phyloP scores from a whole-genome alignment of 2,888 invertebrate genomes.

The Lasioglossum villosulum region DNA sequence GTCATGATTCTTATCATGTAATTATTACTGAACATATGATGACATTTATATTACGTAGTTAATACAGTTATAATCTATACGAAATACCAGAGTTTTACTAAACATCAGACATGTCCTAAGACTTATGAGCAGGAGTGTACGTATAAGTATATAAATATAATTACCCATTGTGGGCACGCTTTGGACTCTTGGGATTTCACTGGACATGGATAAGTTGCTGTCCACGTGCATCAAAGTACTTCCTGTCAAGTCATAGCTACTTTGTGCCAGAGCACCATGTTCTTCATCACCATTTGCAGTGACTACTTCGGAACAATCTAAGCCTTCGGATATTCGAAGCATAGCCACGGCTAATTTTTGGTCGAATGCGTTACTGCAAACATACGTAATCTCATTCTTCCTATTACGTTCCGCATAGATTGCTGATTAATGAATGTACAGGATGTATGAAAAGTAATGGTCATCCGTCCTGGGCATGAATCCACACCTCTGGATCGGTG shows the following conservation, averaged over 20 bases:
- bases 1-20: no score
- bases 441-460: no score
- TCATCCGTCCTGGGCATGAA: no score
- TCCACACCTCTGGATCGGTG: no score
- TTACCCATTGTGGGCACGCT: slow-evolving; percentile 79
- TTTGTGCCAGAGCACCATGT: slow-evolving; percentile 78
- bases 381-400: slow-evolving; percentile 38
- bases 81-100: no score
- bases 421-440: no score
- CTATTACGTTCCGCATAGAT: not conserved
- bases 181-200: slow-evolving; percentile 81
- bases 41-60: no score
- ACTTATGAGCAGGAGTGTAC: not conserved
- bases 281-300: slow-evolving; percentile 79
- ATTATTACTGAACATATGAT: no score
- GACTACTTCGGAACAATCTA: slow-evolving; percentile 89
- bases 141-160: not conserved
- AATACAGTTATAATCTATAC: no score
- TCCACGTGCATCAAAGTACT: slow-evolving; percentile 83
- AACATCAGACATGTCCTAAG: no score
- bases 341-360: slow-evolving; percentile 96
- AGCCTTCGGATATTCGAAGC: slow-evolving; percentile 92
- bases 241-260: slow-evolving; percentile 81
- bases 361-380: slow-evolving; percentile 94
- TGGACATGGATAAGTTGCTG: slow-evolving; percentile 82